phyloP scores from a whole-genome alignment of 2,113 vertebrate species.

The Rafetus swinhoei region DNA sequence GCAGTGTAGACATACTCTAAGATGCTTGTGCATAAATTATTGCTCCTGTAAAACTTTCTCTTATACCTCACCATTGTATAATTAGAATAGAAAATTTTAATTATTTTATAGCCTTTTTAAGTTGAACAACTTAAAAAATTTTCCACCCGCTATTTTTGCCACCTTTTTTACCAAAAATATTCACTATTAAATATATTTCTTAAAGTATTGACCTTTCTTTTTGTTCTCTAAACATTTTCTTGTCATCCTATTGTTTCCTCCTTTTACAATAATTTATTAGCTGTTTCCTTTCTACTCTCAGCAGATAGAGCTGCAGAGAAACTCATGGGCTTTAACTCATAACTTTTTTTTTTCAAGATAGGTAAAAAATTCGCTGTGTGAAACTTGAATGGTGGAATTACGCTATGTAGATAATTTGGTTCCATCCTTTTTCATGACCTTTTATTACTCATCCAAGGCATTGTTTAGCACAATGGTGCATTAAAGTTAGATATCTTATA shows the following conservation, averaged over 20 bases:
- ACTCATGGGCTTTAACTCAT: background rate
- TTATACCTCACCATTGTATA: background rate
- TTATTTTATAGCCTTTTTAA: background rate
- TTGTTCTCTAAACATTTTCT: background rate
- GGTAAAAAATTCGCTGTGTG: slow-evolving; percentile 10
- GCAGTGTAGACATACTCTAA: background rate
- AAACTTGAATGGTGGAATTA: slow-evolving; percentile 32
- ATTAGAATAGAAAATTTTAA: fast-evolving
- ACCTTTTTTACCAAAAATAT: background rate
- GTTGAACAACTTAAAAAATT: background rate
- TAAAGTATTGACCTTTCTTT: background rate
- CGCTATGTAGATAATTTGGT: background rate
- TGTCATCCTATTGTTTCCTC: background rate
- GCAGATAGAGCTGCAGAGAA: background rate
- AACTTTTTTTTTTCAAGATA: background rate
- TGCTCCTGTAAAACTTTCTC: background rate
- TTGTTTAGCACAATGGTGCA: background rate
- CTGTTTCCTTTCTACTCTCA: background rate
- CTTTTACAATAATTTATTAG: background rate
- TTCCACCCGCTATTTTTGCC: background rate
- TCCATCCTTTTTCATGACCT: slow-evolving; percentile 52
- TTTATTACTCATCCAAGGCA: slow-evolving; percentile 33
- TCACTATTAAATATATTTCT: background rate
- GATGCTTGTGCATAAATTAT: fast-evolving
- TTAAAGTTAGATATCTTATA: background rate